Percentiles rank a stretch among this genome's conserved stretches.
Evolutionary conservation across 2,797 vertebrate species (phyloP).

Genomic region (Cygnus olor): DNA sequence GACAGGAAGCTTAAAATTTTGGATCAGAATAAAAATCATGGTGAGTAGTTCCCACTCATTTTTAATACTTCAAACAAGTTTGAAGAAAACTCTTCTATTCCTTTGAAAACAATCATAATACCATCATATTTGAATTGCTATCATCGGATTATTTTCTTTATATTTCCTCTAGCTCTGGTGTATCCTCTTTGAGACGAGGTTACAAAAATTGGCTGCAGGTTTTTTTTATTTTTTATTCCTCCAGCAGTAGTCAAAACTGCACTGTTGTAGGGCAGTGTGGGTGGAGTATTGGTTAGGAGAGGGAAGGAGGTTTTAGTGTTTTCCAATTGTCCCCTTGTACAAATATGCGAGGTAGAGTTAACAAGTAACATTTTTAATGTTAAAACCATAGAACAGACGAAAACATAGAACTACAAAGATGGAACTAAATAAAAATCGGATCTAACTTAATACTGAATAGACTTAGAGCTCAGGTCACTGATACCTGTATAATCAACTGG

Average conservation of each 20-base stretch:
- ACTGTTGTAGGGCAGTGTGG: background rate
- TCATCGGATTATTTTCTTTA: background rate
- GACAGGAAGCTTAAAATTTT: constrained; percentile 46
- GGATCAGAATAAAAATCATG: constrained; percentile 54
- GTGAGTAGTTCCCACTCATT: constrained; percentile 71
- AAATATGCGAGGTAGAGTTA: background rate
- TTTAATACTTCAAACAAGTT: constrained; percentile 8
- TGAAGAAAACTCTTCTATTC: background rate
- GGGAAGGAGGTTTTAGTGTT: background rate
- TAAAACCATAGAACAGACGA: background rate
- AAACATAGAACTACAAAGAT: background rate
- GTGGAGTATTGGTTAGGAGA: background rate
- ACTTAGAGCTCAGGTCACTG: background rate
- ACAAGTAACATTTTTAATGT: background rate
- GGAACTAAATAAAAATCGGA: background rate
- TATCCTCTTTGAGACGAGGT: background rate
- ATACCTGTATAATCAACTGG: background rate
- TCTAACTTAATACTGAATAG: background rate
- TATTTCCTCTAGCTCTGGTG: background rate
- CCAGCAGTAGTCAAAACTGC: background rate
- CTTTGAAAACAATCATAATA: background rate
- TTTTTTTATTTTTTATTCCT: background rate
- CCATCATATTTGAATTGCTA: background rate
- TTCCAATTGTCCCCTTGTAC: background rate
- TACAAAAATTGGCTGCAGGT: background rate